phyloP scores from a whole-genome alignment of 2,797 vertebrate genomes.

The Chelon auratus region DNA sequence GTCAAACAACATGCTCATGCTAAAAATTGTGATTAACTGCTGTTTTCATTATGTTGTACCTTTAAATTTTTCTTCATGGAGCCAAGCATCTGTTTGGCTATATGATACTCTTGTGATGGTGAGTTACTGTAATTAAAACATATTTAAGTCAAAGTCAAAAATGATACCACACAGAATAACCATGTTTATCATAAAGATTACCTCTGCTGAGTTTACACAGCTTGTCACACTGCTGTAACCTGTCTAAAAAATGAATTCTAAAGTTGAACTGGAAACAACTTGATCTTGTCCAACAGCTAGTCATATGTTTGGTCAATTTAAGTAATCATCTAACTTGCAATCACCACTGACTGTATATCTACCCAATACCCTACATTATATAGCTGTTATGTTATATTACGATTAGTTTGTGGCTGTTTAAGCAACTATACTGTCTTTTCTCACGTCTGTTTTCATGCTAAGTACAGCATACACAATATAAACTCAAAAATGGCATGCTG shows the following conservation, averaged over 20 bases:
- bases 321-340: too few species aligned
- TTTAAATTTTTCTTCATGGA: background rate
- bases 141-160: background rate
- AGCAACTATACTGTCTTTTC: too few species aligned
- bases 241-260: background rate
- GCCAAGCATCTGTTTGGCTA: background rate
- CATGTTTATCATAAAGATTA: background rate
- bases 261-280: background rate
- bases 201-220: constrained; percentile 61
- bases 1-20: background rate
- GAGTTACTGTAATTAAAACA: background rate
- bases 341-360: too few species aligned
- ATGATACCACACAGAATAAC: background rate
- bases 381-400: too few species aligned
- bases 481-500: too few species aligned
- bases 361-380: too few species aligned
- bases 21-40: too few species aligned
- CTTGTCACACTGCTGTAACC: constrained; percentile 47
- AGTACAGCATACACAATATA: too few species aligned
- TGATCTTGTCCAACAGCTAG: background rate
- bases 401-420: too few species aligned
- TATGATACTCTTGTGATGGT: background rate
- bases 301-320: too few species aligned
- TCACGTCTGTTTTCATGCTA: too few species aligned
- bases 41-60: background rate